Base-by-base conservation (phyloP, 2,797 vertebrate species). In the Loris lydekkerianus region DNA sequence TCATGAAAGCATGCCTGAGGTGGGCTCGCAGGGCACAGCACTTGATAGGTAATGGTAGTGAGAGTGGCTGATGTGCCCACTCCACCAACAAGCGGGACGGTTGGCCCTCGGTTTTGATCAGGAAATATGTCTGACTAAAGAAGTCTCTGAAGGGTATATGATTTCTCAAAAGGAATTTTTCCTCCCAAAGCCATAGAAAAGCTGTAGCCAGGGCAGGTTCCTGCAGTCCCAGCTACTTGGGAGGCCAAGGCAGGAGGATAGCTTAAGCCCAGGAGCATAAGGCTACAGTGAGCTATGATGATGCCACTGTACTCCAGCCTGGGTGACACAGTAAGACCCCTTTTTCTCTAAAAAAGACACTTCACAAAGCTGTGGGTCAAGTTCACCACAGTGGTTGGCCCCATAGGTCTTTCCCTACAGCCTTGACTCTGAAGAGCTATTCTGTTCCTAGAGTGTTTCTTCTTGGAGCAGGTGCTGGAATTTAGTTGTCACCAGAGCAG, bases 331-430 rank as follows among this genome's bases (percentile, higher is more conserved):
- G 27, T 5, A 27, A 63, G 65, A 67, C 65, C 63, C 27, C 65
- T 18, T n/a, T 67, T n/a, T 67, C 65, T 67, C 65, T 67, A n/a
- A 67, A 67, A 65, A 14, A 65, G 49, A 14, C 18, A n/a, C 18
- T n/a, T 67, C n/a, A 67, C 15, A 20, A 40, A 15, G 72, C 69
- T 2, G 20, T 2, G 9, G 80, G 73, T 15, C 20, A 13, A 2
- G 37, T 7, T 25, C 13, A 2, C 25, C 4, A 0, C 1, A 53
- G 40, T 21, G 61, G 61, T 0, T 2, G 25, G 67, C 20, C 43
- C 46, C 70, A 4, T 0, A 1, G 0, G 15, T 2, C 31, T 10
- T 11, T 7, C 27, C n/a, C 13, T 31, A 13, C 69, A 7, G 21
- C 17, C 2, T 29, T 10, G 15, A 13, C 27, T 0, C 1, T 5